These are phyloP conservation scores for Macroramphosus scolopax DNA, from an alignment of 2,797 vertebrate genomes.

Conservation along the genomic window DNA sequence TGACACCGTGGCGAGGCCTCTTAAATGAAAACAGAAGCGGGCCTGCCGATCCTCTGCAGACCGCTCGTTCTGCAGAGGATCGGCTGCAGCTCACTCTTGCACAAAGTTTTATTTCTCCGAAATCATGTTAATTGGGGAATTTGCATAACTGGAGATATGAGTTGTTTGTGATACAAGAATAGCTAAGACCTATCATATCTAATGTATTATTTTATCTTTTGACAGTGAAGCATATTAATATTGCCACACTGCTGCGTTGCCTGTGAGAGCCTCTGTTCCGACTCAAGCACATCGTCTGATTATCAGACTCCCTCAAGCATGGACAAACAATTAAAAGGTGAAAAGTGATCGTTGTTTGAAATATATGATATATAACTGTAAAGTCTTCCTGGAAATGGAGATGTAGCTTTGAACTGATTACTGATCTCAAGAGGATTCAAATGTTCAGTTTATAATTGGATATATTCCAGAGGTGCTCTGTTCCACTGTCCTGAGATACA, in stretches of 20 bases:
- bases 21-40: slow-evolving; percentile 19
- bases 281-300: slow-evolving; percentile 40
- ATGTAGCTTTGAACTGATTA: no score
- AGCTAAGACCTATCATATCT: slow-evolving; percentile 31
- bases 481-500: no score
- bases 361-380: no score
- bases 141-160: slow-evolving; percentile 51
- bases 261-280: slow-evolving; percentile 24
- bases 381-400: no score
- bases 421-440: no score
- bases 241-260: slow-evolving; percentile 24
- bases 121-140: slow-evolving; percentile 54
- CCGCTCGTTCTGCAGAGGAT: slow-evolving; percentile 28
- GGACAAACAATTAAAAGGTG: slow-evolving; percentile 42
- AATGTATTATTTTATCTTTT: slow-evolving; percentile 32
- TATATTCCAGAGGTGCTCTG: no score
- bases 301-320: slow-evolving; percentile 36
- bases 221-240: slow-evolving; percentile 33
- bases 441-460: no score
- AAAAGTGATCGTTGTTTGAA: no score
- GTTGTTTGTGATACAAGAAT: slow-evolving; percentile 39
- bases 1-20: not conserved
- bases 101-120: slow-evolving; percentile 25
- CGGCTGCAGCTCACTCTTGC: slow-evolving; percentile 30
- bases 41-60: not conserved